Base-by-base conservation (phyloP, 2,797 vertebrate genomes). In the Jordanella pulchra region DNA sequence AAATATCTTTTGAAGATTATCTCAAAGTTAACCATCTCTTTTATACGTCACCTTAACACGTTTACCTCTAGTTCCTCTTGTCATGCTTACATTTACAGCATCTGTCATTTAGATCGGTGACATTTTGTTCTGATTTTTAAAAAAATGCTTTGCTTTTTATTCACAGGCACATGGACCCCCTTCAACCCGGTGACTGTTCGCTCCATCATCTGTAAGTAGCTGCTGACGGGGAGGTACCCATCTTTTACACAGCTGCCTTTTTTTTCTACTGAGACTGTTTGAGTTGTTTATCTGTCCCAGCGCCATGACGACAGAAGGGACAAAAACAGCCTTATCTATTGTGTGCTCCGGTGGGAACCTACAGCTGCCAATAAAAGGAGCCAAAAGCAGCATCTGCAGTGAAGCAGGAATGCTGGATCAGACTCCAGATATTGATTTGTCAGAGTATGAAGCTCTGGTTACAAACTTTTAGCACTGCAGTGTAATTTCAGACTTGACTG, bases 121-220 rank as follows among this genome's bases (percentile, higher is more conserved):
- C 35, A 42, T n/a, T 42, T 42, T 64, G 50, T 3, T 71, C 6
- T 2, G 7, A 27, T 55, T 72, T 75, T 63, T 76, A 76, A n/a
- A n/a, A n/a, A n/a, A n/a, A 73, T 42, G n/a, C 9, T 50, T 0
- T 67, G 71, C 15, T 73, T 85, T 67, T 83, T 60, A 77, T 79
- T 79, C 54, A 25, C 93, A 99, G 98, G 98, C 75, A 99, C 97
- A 0, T 99, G 98, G 98, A 99, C 97, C 78, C 97, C 97, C 0
- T 99, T 99, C 91, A 99, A 99, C 83, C 98, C 97, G 21, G 96
- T 96, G 88, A 99, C 98, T 0, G 97, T 99, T 69, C 94, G 96
- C 80, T 97, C 97, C 27, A 97, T 99, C 87, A 97, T 99, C 81
- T 97, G 98, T 99, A 89, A 98, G 96, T 92, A 80, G 23, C 77